Evolutionary conservation across 2,888 invertebrate genomes (phyloP).

Genomic region (Falcaria lacertinaria): DNA sequence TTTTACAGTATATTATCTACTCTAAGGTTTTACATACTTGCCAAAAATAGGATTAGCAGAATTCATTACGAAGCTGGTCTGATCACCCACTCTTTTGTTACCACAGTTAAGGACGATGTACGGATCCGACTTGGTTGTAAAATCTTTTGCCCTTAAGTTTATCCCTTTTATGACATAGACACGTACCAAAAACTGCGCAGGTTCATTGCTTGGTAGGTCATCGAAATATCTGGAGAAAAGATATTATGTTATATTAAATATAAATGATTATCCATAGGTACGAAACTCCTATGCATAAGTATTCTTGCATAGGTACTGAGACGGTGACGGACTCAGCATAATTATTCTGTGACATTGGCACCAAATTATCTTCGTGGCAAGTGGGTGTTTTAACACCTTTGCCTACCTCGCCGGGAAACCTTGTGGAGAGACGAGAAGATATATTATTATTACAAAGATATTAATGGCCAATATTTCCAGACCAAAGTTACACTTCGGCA

Average conservation of each 20-base stretch:
- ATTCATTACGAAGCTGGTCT: slow-evolving; percentile 84
- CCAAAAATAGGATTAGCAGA: slow-evolving; percentile 92
- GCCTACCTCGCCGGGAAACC: too few species aligned
- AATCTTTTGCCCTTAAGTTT: slow-evolving; percentile 85
- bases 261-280: neutral
- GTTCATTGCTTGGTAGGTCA: slow-evolving; percentile 81
- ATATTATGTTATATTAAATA: too few species aligned
- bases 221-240: slow-evolving; percentile 73
- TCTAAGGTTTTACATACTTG: slow-evolving; percentile 64
- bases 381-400: too few species aligned
- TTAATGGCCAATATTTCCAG: too few species aligned
- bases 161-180: slow-evolving; percentile 88
- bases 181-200: slow-evolving; percentile 83
- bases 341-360: too few species aligned
- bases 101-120: slow-evolving; percentile 87
- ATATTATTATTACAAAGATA: too few species aligned
- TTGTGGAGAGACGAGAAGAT: too few species aligned
- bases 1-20: too few species aligned
- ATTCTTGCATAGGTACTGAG: too few species aligned
- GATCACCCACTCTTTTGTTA: slow-evolving; percentile 79
- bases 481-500: slow-evolving; percentile 28
- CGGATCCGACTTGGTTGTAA: slow-evolving; percentile 86
- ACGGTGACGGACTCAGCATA: too few species aligned
- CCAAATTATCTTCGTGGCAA: too few species aligned
- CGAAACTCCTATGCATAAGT: too few species aligned